phyloP scores from a whole-genome alignment of 53 echinoderm and acorn worm species.

The Antedon mediterranea region DNA sequence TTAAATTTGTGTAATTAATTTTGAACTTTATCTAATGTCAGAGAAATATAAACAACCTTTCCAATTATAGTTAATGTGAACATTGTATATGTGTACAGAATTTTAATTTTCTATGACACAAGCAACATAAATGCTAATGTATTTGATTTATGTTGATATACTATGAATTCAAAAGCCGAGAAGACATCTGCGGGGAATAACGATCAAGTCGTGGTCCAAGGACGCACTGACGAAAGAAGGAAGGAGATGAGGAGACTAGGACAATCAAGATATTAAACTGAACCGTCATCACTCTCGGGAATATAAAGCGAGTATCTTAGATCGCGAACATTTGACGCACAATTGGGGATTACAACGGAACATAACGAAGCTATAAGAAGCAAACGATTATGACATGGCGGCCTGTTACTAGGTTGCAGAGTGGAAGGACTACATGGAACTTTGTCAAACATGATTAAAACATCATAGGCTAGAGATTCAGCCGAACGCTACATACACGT shows the following conservation, averaged over 20 bases:
- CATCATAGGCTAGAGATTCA: neutral
- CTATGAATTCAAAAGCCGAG: neutral
- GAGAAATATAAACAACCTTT: too few relatives aligned
- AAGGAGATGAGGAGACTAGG: neutral
- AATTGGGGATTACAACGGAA: neutral
- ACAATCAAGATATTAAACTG: neutral
- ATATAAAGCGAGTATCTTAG: neutral
- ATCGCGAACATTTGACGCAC: neutral
- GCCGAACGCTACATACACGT: neutral
- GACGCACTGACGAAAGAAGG: neutral
- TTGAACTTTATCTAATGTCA: too few relatives aligned
- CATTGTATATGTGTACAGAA: too few relatives aligned
- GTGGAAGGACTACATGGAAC: neutral
- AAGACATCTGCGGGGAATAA: neutral
- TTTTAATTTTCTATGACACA: too few relatives aligned
- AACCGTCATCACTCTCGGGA: neutral
- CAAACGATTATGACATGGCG: neutral
- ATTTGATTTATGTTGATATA: neutral
- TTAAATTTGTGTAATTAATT: too few relatives aligned
- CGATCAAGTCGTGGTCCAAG: neutral
- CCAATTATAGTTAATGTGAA: too few relatives aligned
- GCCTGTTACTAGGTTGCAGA: neutral
- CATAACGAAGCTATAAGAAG: neutral
- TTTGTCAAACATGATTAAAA: neutral
- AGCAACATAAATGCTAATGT: too few relatives aligned